A percentile compares a stretch with the other conserved stretches of the same genome.
Conservation (phyloP, 1,140 invertebrate species). For the Sminthurinus signatus region DNA sequence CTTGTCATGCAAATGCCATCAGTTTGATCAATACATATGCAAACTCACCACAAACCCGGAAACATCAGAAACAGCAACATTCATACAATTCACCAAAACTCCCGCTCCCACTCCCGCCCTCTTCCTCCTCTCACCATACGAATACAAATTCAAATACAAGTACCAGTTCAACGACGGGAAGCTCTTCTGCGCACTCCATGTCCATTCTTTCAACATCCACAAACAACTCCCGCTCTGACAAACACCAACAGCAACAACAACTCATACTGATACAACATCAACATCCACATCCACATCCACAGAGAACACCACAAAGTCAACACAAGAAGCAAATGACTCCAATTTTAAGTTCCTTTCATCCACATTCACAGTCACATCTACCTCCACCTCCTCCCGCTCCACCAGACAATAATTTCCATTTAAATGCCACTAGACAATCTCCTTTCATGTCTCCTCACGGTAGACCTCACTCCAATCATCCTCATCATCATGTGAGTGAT, state of each 20-base stretch:
- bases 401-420: too few species aligned
- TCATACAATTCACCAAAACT: neutral
- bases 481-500: too few species aligned
- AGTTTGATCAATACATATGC: too few species aligned
- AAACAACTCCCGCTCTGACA: neutral
- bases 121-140: neutral
- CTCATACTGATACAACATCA: neutral
- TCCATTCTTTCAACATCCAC: slow-evolving; percentile 5
- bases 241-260: slow-evolving; percentile 5
- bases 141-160: neutral
- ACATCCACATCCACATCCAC: slow-evolving; percentile 6
- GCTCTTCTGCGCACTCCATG: slow-evolving; percentile 1
- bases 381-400: too few species aligned
- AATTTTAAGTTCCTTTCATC: too few species aligned
- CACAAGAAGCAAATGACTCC: too few species aligned
- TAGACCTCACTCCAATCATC: too few species aligned
- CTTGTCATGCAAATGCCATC: too few species aligned
- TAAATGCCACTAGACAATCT: slow-evolving; percentile 16
- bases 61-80: too few species aligned
- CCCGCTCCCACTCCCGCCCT: neutral
- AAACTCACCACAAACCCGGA: neutral
- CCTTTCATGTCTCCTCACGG: slow-evolving; percentile 14
- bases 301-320: neutral
- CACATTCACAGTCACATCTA: too few species aligned
- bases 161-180: slow-evolving; percentile 3